Evolutionary conservation across 2,113 vertebrate genomes (phyloP), one percentile per base, ranked within the genome.

Genomic region (Engystomops pustulosus): DNA sequence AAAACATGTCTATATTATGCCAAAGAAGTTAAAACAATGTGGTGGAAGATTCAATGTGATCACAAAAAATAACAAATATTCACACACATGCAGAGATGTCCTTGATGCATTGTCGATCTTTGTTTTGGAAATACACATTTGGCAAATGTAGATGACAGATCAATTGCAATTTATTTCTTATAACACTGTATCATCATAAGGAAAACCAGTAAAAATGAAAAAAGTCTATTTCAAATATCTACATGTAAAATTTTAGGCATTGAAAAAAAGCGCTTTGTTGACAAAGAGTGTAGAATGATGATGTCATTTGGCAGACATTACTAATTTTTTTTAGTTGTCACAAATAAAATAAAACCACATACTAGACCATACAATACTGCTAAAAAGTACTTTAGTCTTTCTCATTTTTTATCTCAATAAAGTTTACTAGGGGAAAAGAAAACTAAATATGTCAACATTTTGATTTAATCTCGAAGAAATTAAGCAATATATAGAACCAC

Each of bases 191-290:
- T 95, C 93, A 93, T 94, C 92, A 94, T 94, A 95, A 94, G 93
- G 92, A 94, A 94, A 95, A 95, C 92, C 94, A 92, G 90, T 93
- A 92, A 90, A 93, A 94, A 93, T 93, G 91, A 95, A 96, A 95
- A 74, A 94, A 95, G 92, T 93, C 93, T 94, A 94, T 94, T 95
- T 95, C 92, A 95, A 95, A 94, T 96, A 95, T 96, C 94, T 95
- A 96, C 95, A 96, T 95, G 93, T 95, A 95, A 95, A 95, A 95
- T 91, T 95, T 94, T 96, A 95, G 98, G 97, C 97, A 99, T 97
- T 99, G 97, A 98, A 96, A 98, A 96, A 98, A 97, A 96, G 97
- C 96, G 96, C 95, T 96, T 96, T 0, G 89, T 97, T 93, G 92
- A 95, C 91, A 91, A n/a, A n/a, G 93, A 94, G 91, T 93, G 93